Evolutionary conservation across 1,140 invertebrate genomes (phyloP).

Genomic region (Anastatus disparis): DNA sequence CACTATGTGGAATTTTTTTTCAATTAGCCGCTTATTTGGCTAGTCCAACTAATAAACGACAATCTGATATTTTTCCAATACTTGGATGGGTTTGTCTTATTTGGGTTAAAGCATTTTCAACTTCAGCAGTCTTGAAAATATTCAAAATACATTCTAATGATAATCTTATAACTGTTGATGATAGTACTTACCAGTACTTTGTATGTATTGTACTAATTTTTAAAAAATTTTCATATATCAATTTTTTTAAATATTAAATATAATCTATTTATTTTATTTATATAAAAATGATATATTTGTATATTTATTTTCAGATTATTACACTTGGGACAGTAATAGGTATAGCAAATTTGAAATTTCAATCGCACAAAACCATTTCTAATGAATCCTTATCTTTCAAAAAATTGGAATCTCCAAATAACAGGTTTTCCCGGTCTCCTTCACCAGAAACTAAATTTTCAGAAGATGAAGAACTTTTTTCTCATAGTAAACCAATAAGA

Average conservation of each 20-base stretch:
- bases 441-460: conserved; percentile 5
- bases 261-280: too few species aligned
- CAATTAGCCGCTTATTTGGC: conserved; percentile 51
- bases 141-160: conserved; percentile 45
- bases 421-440: not conserved
- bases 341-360: conserved; percentile 53
- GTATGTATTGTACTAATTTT: conserved; percentile 45
- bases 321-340: conserved; percentile 43
- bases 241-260: too few species aligned
- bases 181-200: conserved; percentile 52
- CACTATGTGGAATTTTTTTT: conserved; percentile 54
- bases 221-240: too few species aligned
- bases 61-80: conserved; percentile 50
- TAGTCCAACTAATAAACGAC: conserved; percentile 41
- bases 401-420: conserved; percentile 43
- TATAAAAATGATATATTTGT: not conserved
- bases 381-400: conserved; percentile 46
- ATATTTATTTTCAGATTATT: conserved; percentile 23
- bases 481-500: conserved; percentile 6
- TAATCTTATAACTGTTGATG: conserved; percentile 46
- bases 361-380: conserved; percentile 37
- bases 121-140: conserved; percentile 46
- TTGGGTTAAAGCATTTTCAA: conserved; percentile 47
- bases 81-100: conserved; percentile 54
- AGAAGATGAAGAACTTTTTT: not conserved